These are phyloP conservation scores for Ceuthmochares aereus DNA, from an alignment of 2,113 vertebrate species.

Conservation along the genomic window DNA sequence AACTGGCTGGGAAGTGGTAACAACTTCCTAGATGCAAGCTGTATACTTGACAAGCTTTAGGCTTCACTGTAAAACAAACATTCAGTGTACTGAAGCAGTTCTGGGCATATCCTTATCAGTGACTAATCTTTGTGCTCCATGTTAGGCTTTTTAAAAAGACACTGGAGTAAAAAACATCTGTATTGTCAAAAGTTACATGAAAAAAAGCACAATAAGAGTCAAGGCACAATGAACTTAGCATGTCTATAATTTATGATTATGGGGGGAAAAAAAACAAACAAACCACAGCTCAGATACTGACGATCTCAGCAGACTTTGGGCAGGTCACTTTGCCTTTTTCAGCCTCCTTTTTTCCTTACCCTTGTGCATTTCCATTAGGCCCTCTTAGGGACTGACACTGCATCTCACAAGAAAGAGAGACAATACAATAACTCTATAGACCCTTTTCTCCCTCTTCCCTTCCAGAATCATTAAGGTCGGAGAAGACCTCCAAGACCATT, in stretches of 20 bases:
- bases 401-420: background rate
- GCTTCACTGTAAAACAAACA: background rate
- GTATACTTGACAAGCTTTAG: background rate
- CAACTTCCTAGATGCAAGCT: background rate
- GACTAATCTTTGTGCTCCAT: background rate
- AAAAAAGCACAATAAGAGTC: background rate
- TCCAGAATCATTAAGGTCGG: no score
- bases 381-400: background rate
- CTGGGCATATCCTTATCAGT: background rate
- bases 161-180: background rate
- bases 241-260: background rate
- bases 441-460: background rate
- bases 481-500: no score
- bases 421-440: background rate
- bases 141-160: background rate
- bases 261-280: no score
- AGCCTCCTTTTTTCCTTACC: background rate
- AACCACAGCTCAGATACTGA: background rate
- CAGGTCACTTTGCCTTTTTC: background rate
- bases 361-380: background rate
- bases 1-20: background rate
- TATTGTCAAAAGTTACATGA: background rate
- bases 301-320: background rate
- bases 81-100: background rate
- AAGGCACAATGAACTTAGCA: background rate